These are phyloP conservation scores for Trissoscelio sp. DNA, from an alignment of 2,888 invertebrate genomes.

Conservation along the genomic window DNA sequence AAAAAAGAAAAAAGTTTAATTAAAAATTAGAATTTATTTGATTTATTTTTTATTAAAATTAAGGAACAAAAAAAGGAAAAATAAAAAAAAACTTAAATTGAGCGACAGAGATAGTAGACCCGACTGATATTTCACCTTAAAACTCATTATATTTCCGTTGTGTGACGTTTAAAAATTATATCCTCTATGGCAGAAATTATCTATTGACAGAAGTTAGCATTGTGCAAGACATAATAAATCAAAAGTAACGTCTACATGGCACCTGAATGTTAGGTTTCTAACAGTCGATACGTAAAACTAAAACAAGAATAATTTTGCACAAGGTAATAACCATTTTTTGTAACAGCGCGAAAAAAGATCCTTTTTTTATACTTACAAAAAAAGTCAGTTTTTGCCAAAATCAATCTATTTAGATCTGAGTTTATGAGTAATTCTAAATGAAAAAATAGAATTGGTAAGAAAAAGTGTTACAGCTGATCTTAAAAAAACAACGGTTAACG, in stretches of 20 bases:
- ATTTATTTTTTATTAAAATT: too few species aligned
- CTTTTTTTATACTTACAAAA: not conserved
- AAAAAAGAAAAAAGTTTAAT: too few species aligned
- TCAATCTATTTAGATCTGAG: too few species aligned
- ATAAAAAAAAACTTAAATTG: too few species aligned
- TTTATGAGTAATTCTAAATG: not conserved
- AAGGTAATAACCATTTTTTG: conserved; percentile 28
- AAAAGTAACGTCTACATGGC: conserved; percentile 26
- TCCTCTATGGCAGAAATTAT: not conserved
- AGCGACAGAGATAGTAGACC: too few species aligned
- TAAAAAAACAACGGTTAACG: not conserved
- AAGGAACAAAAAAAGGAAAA: too few species aligned
- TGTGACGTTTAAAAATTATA: conserved; percentile 36
- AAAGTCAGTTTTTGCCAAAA: too few species aligned
- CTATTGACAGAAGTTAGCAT: conserved; percentile 24
- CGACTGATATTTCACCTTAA: too few species aligned
- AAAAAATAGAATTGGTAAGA: not conserved
- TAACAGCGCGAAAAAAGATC: not conserved
- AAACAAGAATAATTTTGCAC: conserved; percentile 26
- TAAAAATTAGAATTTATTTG: too few species aligned
- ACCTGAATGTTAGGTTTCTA: not conserved
- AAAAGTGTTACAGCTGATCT: not conserved
- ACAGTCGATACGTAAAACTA: not conserved
- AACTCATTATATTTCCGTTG: conserved; percentile 1
- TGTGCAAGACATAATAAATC: conserved; percentile 44